phyloP scores from a whole-genome alignment of 2,797 vertebrate genomes.

The Ctenopoma kingsleyae region DNA sequence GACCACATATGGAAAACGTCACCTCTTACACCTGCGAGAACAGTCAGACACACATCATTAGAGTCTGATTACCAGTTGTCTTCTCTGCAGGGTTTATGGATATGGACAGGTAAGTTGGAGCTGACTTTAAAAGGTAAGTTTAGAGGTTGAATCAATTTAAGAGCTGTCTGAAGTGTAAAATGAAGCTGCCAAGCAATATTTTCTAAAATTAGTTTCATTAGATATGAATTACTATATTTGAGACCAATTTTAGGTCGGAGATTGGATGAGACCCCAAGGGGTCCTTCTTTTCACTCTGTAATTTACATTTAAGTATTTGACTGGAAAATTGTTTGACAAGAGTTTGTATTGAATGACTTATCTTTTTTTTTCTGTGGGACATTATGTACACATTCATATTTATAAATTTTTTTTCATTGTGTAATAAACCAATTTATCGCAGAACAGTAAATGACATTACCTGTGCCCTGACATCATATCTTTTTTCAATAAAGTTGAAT shows the following conservation, averaged over 20 bases:
- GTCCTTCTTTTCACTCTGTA: constrained; percentile 45
- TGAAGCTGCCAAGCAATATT: constrained; percentile 48
- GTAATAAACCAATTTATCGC: constrained; percentile 39
- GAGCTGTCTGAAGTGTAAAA: constrained; percentile 57
- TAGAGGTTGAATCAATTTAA: constrained; percentile 58
- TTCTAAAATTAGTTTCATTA: constrained; percentile 67
- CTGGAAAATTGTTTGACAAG: constrained; percentile 57
- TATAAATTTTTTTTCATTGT: constrained; percentile 24
- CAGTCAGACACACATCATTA: constrained; percentile 39
- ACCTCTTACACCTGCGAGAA: constrained; percentile 28
- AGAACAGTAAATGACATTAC: constrained; percentile 19
- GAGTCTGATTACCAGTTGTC: constrained; percentile 30
- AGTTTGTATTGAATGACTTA: constrained; percentile 54
- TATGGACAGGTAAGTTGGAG: constrained; percentile 63
- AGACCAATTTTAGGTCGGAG: constrained; percentile 65
- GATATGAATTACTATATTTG: constrained; percentile 69
- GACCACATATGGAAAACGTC: constrained; percentile 26
- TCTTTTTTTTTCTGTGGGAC: constrained; percentile 23
- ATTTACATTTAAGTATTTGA: constrained; percentile 67
- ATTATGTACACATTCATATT: constrained; percentile 40
- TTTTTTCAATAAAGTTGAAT: constrained; percentile 72
- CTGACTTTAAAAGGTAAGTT: constrained; percentile 69
- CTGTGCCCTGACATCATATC: constrained; percentile 21
- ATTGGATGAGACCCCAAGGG: constrained; percentile 69
- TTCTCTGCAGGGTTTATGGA: constrained; percentile 34